Evolutionary conservation across 2,113 vertebrate species (phyloP), one percentile per base, ranked within the genome.

Genomic region (Platysteira castanea): DNA sequence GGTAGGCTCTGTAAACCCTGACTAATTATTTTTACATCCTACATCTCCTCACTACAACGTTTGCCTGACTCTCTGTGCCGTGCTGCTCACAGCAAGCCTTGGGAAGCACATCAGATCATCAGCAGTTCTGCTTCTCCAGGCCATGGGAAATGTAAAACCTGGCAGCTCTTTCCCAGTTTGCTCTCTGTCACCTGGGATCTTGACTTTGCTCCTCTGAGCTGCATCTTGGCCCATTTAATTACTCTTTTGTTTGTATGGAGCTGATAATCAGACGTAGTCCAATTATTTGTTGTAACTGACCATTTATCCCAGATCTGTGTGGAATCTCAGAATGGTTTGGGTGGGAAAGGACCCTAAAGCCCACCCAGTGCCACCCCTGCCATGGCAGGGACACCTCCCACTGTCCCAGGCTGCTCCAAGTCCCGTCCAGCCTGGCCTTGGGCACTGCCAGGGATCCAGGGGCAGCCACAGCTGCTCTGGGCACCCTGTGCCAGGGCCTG

Each of bases 21-120:
- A 61, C 87, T 96, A 93, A 91, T 96, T 96, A 92, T 85, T 92
- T 95, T 88, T 78, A 27, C 82, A 18, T 94, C 93, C 92, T 70
- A 10, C 82, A 64, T 94, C 70, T 79, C 78, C 87, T 93, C 47
- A 24, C 91, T 91, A 67, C 26, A 27, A 1, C 9, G 6, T 70
- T 70, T 90, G 64, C 87, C 83, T 56, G 85, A 21, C 87, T 46
- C 82, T 73, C 71, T n/a, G 59, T 52, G 93, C 84, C 61, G 7
- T 67, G 91, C 77, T 95, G 92, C 78, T 96, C 78, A 22, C 94
- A 94, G 93, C 35, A 37, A 93, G 82, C 73, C 82, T 11, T 54
- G 60, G 70, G 71, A 63, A 86, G 71, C 85, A 9, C 46, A 50
- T 63, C 75, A 71, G 27, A 33, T 22, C 81, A 76, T 24, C 89